Evolutionary conservation across 1,140 invertebrate species (phyloP), one percentile per base, ranked within the genome.

Genomic region (Epicauta chinensis): DNA sequence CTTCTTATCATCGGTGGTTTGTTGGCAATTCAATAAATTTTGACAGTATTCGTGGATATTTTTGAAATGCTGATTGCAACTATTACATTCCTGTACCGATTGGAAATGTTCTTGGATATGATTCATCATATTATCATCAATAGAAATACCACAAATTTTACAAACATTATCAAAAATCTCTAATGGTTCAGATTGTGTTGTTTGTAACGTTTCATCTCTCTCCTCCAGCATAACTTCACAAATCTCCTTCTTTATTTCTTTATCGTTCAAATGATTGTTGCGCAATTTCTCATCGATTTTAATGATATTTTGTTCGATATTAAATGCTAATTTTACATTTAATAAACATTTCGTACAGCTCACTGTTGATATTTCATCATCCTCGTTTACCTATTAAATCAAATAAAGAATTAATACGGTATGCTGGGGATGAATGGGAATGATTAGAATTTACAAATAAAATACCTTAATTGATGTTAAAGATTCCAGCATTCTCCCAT

Each of bases 321-420:
- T 39, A 38, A 39, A 49, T 15, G 46, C 46, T 3, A 49, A 38
- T 39, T 49, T 49, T 15, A 49, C 40, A 40, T 49, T 49, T 3
- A 49, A 29, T 16, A 38, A 39, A 31, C 46, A 49, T 49, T 49
- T 49, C 13, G 30, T 23, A 12, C 46, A 49, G 39, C 14, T 31
- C 12, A 49, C 23, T 2, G 46, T 39, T 31, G 46, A 39, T 13
- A 45, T 7, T 15, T 14, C 37, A 15, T 49, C 46, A 49, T 17
- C 40, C n/a, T 23, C 12, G n/a, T 49, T 39, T 15, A 49, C 23
- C 46, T 49, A 31, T 12, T 12, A 34, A 14, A n/a, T 4, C 17
- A 11, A 49, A 41, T 14, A 31, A 40, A 35, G 16, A 17, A n/a
- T n/a, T n/a, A n/a, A n/a, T n/a, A n/a, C n/a, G n/a, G n/a, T n/a